These are phyloP conservation scores for Anarsia innoxiella DNA, from an alignment of 2,888 invertebrate genomes.

Conservation along the genomic window DNA sequence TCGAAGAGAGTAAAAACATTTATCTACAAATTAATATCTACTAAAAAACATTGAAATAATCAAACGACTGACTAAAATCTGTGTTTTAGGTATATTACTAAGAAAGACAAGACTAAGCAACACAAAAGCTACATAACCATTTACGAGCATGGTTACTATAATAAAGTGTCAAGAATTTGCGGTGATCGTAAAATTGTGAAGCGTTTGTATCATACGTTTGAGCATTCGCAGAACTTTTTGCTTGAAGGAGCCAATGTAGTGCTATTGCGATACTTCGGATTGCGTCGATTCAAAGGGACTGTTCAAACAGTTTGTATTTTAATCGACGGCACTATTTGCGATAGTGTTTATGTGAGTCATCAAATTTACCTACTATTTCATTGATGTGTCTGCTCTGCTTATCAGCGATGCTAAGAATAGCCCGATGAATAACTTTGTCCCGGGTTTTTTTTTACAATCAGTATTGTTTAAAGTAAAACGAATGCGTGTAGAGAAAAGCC, in stretches of 20 bases:
- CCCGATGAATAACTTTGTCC: no score
- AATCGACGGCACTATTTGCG: conserved; percentile 75
- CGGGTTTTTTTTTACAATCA: no score
- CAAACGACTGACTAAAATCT: no score
- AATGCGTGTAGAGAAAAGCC: no score
- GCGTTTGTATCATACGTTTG: conserved; percentile 67
- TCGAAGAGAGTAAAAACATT: conserved; percentile 74
- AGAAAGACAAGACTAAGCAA: conserved; percentile 57
- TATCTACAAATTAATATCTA: no score
- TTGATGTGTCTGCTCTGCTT: no score
- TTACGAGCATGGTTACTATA: conserved; percentile 72
- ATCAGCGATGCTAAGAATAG: no score
- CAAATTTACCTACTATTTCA: no score
- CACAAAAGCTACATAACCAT: conserved; percentile 72
- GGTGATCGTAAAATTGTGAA: conserved; percentile 57
- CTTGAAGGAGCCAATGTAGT: conserved; percentile 79
- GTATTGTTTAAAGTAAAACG: no score
- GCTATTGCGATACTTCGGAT: conserved; percentile 75
- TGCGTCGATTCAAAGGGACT: conserved; percentile 67
- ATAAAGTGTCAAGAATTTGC: conserved; percentile 65
- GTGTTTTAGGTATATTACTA: conserved; percentile 55
- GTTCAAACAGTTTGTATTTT: conserved; percentile 73
- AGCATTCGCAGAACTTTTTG: conserved; percentile 64
- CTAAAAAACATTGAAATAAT: no score
- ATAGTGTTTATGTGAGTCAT: conserved; percentile 78